Evolutionary conservation across 2,888 invertebrate species (phyloP), one percentile per base, ranked within the genome.

Genomic region (Folsomia candida): DNA sequence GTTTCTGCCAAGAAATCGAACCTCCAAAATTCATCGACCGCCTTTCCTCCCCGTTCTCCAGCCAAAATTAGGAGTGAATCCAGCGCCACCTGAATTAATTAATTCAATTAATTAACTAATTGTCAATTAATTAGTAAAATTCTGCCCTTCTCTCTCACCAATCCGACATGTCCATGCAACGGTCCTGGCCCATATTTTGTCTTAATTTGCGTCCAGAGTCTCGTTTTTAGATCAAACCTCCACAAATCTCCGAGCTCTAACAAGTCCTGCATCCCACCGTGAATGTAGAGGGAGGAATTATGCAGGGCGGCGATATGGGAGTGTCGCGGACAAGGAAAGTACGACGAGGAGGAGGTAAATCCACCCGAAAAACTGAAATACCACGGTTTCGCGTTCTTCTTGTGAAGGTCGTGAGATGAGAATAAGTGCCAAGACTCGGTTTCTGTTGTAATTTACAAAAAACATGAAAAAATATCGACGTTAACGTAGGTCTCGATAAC

Each of bases 181-280:
- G 90, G 87, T 65, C 89, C 88, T 0, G 92, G 92, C 26, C 87
- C 86, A 71, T 86, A 84, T 82, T 88, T 87, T 51, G 85, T 84
- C 76, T 89, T 89, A 68, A 90, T 84, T 73, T 83, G 82, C 67
- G 84, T 85, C 91, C 91, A 92, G 68, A 86, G 86, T 75, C 80
- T 72, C 1, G 72, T 70, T 54, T 75, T 84, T 74, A 90, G 89
- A 83, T 91, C 90, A 87, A 90, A 92, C 81, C 87, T 86, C 92
- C 92, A 93, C 73, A 92, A 88, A 83, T 93, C 93, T 70, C 86
- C 85, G 80, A 89, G 87, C 80, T 89, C 90, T 77, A 90, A 88
- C 70, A 94, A 87, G 85, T 93, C 92, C 75, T 90, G 90, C 90
- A 91, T 92, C 0, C 94, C 94, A 22, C 92, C 94, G 84, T 91